Conservation (phyloP, 2,888 invertebrate genomes). For the Ectropis crepuscularia region DNA sequence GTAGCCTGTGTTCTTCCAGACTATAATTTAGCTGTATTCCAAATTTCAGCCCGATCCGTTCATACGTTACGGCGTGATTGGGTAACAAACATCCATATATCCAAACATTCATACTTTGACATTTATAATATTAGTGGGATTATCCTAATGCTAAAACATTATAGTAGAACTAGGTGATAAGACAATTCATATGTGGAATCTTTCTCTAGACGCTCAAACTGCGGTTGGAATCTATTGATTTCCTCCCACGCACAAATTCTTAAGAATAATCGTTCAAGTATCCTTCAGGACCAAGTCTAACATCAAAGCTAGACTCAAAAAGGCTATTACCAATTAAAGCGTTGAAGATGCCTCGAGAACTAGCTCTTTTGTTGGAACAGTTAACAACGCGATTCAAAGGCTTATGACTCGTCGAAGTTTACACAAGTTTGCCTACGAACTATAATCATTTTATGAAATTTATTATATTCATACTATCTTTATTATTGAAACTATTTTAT, state of each 20-base stretch:
- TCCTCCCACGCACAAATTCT: background rate
- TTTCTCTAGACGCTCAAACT: too few relatives aligned
- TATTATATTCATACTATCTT: conserved; percentile 3
- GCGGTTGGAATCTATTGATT: too few relatives aligned
- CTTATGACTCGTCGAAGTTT: conserved; percentile 17
- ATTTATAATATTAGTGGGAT: too few relatives aligned
- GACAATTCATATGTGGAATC: too few relatives aligned
- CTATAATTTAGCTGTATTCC: too few relatives aligned
- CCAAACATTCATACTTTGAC: too few relatives aligned
- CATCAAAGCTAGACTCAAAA: conserved; percentile 49
- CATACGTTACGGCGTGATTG: too few relatives aligned
- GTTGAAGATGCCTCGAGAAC: conserved; percentile 46
- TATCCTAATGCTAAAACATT: too few relatives aligned
- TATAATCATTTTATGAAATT: conserved; percentile 17
- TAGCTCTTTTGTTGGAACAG: conserved; percentile 37
- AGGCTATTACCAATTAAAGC: conserved; percentile 58
- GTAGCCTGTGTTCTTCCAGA: too few relatives aligned
- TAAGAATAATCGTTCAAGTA: background rate
- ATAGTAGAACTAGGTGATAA: too few relatives aligned
- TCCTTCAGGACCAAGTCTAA: background rate
- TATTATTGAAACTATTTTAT: background rate
- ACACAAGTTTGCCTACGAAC: conserved; percentile 14
- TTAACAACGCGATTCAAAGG: conserved; percentile 23
- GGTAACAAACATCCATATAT: too few relatives aligned
- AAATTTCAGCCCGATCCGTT: too few relatives aligned